Percentiles rank a stretch among this genome's conserved stretches.
These are phyloP conservation scores for Mungos mungo DNA, from an alignment of 2,113 vertebrate genomes.

Conservation along the genomic window DNA sequence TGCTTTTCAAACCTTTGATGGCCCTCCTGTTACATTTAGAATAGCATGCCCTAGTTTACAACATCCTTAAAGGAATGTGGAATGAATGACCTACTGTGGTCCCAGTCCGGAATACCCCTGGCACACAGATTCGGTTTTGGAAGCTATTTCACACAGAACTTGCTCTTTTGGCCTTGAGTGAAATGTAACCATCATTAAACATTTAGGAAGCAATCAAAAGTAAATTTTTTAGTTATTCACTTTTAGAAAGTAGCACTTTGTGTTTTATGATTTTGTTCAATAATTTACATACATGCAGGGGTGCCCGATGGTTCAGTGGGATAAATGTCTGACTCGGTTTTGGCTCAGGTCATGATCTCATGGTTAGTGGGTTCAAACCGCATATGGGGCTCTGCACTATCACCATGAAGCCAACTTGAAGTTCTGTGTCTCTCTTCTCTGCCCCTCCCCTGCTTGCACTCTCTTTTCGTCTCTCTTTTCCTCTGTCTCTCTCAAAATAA, in stretches of 20 bases:
- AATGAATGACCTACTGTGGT: background rate
- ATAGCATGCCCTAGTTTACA: background rate
- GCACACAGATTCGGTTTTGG: background rate
- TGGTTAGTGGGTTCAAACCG: too few species aligned
- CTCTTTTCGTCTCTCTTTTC: too few species aligned
- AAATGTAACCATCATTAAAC: background rate
- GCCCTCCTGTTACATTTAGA: background rate
- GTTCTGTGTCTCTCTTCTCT: too few species aligned
- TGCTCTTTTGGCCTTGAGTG: background rate
- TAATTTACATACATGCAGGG: background rate
- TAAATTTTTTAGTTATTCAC: background rate
- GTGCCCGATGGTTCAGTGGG: too few species aligned
- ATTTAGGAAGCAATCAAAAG: background rate
- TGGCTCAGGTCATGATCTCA: too few species aligned
- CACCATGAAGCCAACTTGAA: too few species aligned
- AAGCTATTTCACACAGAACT: background rate
- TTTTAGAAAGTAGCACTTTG: background rate
- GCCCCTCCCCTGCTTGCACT: too few species aligned
- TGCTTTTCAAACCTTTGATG: background rate
- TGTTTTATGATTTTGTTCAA: background rate
- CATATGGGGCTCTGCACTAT: too few species aligned
- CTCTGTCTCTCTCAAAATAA: too few species aligned
- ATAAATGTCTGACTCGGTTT: too few species aligned
- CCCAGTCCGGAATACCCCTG: fast-evolving
- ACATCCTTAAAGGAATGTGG: background rate